Base-by-base conservation (phyloP, 2,113 vertebrate species). In the human (Homo sapiens) region DNA sequence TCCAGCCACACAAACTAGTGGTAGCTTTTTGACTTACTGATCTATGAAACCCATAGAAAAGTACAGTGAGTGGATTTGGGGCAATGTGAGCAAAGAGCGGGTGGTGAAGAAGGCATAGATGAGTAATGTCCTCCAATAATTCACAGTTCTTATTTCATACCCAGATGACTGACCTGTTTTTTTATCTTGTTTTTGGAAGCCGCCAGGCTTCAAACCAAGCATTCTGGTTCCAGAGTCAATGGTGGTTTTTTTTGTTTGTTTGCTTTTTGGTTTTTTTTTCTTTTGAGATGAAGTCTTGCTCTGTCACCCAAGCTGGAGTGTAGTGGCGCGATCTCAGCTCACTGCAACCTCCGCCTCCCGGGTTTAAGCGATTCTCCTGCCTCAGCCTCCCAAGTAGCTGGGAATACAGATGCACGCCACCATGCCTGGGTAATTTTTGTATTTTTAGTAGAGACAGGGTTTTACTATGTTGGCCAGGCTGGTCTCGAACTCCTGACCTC, bases 151-250 rank as follows among this genome's bases (percentile, higher is more conserved):
- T 27, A 35, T 18, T 75, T 79, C 57, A 68, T 9, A 55, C 43
- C 78, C n/a, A 22, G 30, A 0, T 5, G 2, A 25, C 4, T 9
- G 10, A 3, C 7, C 40, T 50, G 14, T 75, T 17, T 32, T n/a
- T 22, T n/a, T 50, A 64, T 30, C 61, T 13, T 64, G 61, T 64
- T 64, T 30, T 64, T 30, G 61, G 27, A 64, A 64, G 27, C 27
- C 2, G 75, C 30, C 3, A 10, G 22, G 18, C 35, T 55, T 75
- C 23, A 66, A 18, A 73, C 75, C 12, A 25, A 40, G 30, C 23
- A 30, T 48, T 32, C 45, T 82, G 66, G 48, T 14, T 83, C 38
- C 57, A 25, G 7, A 38, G 18, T 75, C 68, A 12, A 14, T 64
- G 61, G 52, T 55, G 6, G 6, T 20, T 8, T 59, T 59, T 59